phyloP scores from a whole-genome alignment of 2,797 vertebrate species.

The Protonibea diacanthus region DNA sequence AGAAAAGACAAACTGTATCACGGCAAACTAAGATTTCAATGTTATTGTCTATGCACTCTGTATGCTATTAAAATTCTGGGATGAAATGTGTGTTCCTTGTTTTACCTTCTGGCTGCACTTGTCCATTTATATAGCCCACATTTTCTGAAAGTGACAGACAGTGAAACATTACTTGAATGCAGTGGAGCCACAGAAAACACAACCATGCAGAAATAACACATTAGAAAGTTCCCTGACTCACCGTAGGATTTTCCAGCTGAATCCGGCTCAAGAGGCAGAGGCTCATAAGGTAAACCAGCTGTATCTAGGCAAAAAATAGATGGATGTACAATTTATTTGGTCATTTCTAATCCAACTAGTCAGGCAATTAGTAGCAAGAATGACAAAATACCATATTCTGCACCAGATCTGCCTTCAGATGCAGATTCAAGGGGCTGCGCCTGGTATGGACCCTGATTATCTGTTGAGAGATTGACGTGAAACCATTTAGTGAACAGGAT shows the following conservation, averaged over 20 bases:
- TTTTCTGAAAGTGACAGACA: conserved; percentile 66
- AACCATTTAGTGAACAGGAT: neutral
- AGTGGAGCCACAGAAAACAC: neutral
- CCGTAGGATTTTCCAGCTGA: conserved; percentile 68
- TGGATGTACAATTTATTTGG: neutral
- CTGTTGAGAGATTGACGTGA: conserved; percentile 36
- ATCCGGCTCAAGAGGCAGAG: conserved; percentile 57
- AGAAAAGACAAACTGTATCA: neutral
- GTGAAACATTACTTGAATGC: conserved; percentile 2
- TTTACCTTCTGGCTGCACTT: conserved; percentile 81
- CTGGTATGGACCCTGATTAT: conserved; percentile 54
- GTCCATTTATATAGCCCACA: conserved; percentile 76
- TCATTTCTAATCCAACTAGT: neutral
- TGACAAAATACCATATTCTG: conserved; percentile 39
- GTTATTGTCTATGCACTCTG: neutral
- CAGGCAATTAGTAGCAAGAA: neutral
- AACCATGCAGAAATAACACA: neutral
- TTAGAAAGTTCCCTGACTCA: conserved; percentile 20
- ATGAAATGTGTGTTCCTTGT: neutral
- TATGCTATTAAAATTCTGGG: neutral
- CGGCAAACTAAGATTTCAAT: neutral
- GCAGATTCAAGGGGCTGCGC: conserved; percentile 63
- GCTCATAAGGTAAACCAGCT: conserved; percentile 62
- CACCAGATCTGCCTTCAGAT: conserved; percentile 62
- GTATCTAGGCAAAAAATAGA: conserved; percentile 32